Evolutionary conservation across 1,140 invertebrate species (phyloP), one percentile per base, ranked within the genome.

Genomic region (Drosophila burlai): DNA sequence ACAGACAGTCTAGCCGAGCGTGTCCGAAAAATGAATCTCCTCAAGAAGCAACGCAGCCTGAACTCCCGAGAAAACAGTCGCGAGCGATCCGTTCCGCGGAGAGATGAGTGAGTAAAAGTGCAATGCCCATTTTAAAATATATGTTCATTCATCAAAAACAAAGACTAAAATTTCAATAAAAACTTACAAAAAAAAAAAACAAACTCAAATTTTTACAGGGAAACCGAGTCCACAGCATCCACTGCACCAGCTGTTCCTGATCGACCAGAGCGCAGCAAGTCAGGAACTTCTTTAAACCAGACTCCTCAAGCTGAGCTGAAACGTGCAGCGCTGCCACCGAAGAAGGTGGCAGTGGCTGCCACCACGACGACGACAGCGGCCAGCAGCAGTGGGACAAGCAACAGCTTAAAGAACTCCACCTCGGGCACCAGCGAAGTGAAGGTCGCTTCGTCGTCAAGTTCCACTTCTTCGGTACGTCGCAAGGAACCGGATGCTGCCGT

Each of bases 11-110:
- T 95, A 55, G 94, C 94, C 36, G 94, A 95, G 93, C 93, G 94
- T 78, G 94, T 95, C 52, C 93, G 94, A 79, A 95, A 95, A 94
- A 95, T 95, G 94, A 94, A 95, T 85, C 89, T 95, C 63, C 92
- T 95, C 18, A 95, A 95, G 90, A 93, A 93, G 42, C 91, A 92
- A 62, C 91, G 89, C 24, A 95, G 94, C 83, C 93, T 94, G 49
- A 93, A 94, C 43, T 95, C 94, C 81, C 64, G 93, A 71, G 94
- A 95, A 74, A 93, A 93, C 43, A 95, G 94, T 91, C 77, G 93
- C 74, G 94, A 95, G 72, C 77, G 92, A 26, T 92, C 92, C 8
- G 67, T 91, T 18, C 86, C 91, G 4, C 71, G 91, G 21, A 81
- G 78, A 54, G 91, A 90, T 46, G 84, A 89, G 84, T 87, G 42